Conservation (phyloP, 1,140 invertebrate species). For the Drosophila prosaltans region DNA sequence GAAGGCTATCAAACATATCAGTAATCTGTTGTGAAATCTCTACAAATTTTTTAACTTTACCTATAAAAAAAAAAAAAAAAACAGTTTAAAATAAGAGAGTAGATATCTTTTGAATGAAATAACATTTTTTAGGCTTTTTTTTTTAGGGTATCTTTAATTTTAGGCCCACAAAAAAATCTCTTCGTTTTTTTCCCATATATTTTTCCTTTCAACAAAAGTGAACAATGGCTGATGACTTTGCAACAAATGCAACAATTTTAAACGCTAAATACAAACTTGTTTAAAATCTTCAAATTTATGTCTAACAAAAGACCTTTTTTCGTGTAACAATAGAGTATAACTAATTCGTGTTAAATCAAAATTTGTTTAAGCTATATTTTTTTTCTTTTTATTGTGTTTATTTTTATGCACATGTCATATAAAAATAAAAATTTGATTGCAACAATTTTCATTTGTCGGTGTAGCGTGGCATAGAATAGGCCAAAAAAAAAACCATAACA, state of each 20-base stretch:
- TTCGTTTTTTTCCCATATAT: background rate
- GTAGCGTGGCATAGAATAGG: constrained; percentile 50
- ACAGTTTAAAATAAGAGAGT: too few species aligned
- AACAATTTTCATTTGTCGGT: constrained; percentile 56
- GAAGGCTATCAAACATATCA: too few species aligned
- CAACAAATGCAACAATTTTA: background rate
- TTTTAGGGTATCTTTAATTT: too few species aligned
- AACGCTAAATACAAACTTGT: background rate
- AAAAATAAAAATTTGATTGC: constrained; percentile 46
- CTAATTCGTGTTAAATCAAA: background rate
- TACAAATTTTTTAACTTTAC: too few species aligned
- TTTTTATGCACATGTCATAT: constrained; percentile 37
- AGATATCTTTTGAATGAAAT: too few species aligned
- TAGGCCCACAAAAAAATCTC: background rate
- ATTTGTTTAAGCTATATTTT: too few species aligned
- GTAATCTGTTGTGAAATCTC: too few species aligned
- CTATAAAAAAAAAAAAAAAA: too few species aligned
- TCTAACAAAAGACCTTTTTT: background rate
- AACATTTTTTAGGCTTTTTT: too few species aligned
- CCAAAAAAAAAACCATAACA: background rate
- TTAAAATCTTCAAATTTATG: background rate
- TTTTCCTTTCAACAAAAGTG: background rate
- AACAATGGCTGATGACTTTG: constrained; percentile 1
- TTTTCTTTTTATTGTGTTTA: background rate
- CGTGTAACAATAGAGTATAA: background rate